Evolutionary conservation across 23 tunicate genomes (phyloP).

Genomic region (Trididemnum clinides): DNA sequence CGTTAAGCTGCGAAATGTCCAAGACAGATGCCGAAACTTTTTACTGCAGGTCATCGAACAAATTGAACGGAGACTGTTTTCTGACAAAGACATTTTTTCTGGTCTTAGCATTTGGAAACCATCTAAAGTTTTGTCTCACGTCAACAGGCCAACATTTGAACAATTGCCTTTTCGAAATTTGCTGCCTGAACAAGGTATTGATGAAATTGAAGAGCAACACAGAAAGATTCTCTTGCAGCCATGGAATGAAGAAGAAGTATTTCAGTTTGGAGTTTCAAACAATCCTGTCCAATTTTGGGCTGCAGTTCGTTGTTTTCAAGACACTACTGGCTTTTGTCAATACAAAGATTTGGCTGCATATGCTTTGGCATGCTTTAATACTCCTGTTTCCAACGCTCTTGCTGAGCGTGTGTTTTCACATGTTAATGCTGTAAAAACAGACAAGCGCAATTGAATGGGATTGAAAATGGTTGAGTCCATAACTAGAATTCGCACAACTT

Average conservation of each 20-base stretch:
- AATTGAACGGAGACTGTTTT: neutral
- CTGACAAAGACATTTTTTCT: neutral
- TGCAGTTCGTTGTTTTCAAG: slow-evolving; percentile 21
- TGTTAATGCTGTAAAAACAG: slow-evolving; percentile 15
- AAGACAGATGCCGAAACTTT: slow-evolving; percentile 5
- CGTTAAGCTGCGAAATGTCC: slow-evolving; percentile 3
- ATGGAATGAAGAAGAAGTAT: slow-evolving; percentile 37
- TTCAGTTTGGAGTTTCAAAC: neutral
- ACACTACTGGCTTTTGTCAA: neutral
- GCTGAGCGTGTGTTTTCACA: slow-evolving; percentile 30
- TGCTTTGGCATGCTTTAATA: slow-evolving; percentile 19
- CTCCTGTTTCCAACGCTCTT: slow-evolving; percentile 11
- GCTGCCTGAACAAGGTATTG: neutral
- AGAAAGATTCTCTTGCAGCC: slow-evolving; percentile 26
- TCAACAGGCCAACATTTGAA: slow-evolving; percentile 8
- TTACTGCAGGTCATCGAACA: neutral
- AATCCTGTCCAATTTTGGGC: slow-evolving; percentile 45
- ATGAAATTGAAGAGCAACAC: slow-evolving; percentile 27
- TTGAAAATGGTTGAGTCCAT: neutral
- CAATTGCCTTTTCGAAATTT: neutral
- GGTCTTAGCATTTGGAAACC: neutral
- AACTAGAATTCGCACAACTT: neutral
- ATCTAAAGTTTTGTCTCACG: slow-evolving; percentile 28
- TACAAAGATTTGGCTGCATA: slow-evolving; percentile 9
- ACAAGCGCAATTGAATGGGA: slow-evolving; percentile 9